phyloP scores from a whole-genome alignment of 2,888 invertebrate species.

The Melieria picta region DNA sequence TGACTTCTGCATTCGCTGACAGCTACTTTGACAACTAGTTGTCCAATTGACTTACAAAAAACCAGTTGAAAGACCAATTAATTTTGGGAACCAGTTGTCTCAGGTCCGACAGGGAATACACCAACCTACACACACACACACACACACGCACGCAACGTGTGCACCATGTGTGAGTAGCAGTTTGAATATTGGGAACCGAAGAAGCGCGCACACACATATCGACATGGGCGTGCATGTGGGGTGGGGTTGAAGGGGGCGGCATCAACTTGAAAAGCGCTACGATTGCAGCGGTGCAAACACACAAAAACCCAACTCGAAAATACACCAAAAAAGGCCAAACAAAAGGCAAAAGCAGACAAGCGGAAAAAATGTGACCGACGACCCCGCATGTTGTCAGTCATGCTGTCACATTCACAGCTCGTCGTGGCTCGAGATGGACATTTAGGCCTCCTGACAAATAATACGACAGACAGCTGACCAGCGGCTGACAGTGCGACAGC shows the following conservation, averaged over 20 bases:
- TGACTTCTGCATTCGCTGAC: no score
- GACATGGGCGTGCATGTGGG: background rate
- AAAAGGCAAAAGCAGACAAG: background rate
- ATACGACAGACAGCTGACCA: background rate
- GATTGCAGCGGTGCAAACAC: background rate
- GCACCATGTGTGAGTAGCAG: no score
- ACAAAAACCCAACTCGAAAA: background rate
- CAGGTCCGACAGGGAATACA: no score
- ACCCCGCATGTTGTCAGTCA: background rate
- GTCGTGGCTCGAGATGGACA: background rate
- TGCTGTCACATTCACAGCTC: conserved; percentile 13
- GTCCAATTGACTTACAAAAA: no score
- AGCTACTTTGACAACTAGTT: no score
- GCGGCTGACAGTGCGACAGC: background rate
- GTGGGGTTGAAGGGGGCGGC: background rate
- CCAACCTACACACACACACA: no score
- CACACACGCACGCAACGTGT: no score
- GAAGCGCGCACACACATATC: background rate
- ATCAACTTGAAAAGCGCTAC: background rate
- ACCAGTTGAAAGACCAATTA: no score
- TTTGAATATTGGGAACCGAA: no score
- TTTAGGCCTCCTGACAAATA: no score
- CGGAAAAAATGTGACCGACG: no score
- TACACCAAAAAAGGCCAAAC: background rate
- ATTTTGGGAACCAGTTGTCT: no score